Conservation (phyloP, 2,113 vertebrate species). For the Colinus virginianus region DNA sequence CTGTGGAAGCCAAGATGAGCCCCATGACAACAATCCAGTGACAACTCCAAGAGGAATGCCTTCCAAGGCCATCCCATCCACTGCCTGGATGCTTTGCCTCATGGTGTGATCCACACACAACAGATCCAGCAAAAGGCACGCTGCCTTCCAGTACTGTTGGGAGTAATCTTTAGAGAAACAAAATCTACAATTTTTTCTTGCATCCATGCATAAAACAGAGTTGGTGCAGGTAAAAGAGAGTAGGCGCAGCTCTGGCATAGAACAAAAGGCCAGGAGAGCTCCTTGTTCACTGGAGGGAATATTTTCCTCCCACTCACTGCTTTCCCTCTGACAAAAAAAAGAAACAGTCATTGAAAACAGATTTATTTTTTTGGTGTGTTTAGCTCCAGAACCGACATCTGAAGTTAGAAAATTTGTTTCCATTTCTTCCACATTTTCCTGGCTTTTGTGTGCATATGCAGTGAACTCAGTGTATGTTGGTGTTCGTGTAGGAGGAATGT, state of each 20-base stretch:
- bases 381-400: not conserved
- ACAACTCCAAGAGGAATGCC: not conserved
- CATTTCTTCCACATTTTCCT: not conserved
- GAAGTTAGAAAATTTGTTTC: not conserved
- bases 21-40: not conserved
- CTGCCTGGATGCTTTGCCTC: not conserved
- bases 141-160: not conserved
- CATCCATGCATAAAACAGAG: not conserved
- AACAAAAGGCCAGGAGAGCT: not conserved
- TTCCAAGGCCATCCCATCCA: not conserved
- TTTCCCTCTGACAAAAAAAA: not conserved
- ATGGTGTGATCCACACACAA: not conserved
- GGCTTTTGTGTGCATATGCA: not conserved
- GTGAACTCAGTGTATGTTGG: not conserved
- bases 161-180: not conserved
- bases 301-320: not conserved
- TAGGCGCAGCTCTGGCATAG: not conserved
- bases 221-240: not conserved
- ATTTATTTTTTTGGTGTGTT: fast-evolving
- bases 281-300: not conserved
- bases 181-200: not conserved
- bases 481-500: fast-evolving
- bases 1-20: fast-evolving
- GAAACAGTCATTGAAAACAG: not conserved
- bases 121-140: not conserved